Conservation (phyloP, 1,140 invertebrate species). For the Drosophila nikananu region DNA sequence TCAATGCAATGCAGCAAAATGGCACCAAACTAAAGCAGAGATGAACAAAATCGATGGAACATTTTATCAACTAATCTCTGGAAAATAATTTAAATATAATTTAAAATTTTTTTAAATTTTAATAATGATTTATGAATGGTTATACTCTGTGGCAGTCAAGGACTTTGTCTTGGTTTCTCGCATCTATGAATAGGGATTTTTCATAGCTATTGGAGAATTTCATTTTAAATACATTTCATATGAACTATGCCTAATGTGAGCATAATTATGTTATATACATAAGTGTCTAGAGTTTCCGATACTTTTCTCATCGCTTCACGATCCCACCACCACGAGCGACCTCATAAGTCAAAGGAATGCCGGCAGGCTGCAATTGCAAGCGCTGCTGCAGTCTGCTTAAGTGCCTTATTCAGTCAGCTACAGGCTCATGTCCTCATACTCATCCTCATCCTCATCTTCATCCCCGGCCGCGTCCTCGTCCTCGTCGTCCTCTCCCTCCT, state of each 20-base stretch:
- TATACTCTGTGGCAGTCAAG: background rate
- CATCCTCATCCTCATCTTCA: constrained; percentile 6
- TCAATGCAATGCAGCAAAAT: constrained; percentile 62
- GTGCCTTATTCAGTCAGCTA: constrained; percentile 44
- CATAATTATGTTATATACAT: background rate
- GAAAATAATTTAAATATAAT: too few species aligned
- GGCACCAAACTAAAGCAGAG: constrained; percentile 5
- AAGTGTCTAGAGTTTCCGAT: background rate
- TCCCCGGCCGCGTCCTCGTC: background rate
- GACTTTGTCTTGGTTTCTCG: background rate
- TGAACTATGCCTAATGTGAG: background rate
- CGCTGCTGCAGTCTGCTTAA: constrained; percentile 60
- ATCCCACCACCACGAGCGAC: constrained; percentile 24
- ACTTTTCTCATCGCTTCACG: constrained; percentile 14
- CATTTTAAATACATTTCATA: background rate
- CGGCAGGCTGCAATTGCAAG: constrained; percentile 54
- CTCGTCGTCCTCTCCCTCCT: constrained; percentile 12
- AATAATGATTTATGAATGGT: too few species aligned
- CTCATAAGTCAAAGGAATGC: constrained; percentile 75
- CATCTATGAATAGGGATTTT: too few species aligned
- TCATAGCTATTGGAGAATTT: too few species aligned
- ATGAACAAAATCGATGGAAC: constrained; percentile 6
- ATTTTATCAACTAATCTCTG: background rate
- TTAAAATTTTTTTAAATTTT: too few species aligned
- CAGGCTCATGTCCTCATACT: constrained; percentile 19